Percentiles rank a stretch among this genome's conserved stretches.
Evolutionary conservation across 2,888 invertebrate genomes (phyloP).

Genomic region (Sphaerophoria taeniata): DNA sequence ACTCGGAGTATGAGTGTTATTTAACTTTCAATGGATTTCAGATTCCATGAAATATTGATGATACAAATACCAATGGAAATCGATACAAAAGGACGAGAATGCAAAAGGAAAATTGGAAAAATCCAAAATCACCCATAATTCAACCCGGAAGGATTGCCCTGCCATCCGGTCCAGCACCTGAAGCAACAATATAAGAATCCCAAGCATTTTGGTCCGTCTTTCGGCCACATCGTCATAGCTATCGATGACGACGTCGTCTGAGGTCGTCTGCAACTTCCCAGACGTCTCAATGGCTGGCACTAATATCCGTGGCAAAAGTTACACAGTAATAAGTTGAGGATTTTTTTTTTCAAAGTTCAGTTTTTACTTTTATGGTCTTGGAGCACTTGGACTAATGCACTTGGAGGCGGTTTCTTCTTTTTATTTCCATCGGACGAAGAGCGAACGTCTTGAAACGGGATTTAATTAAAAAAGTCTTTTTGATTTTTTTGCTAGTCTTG

Average conservation of each 20-base stretch:
- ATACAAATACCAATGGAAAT: slow-evolving; percentile 64
- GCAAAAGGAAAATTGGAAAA: slow-evolving; percentile 60
- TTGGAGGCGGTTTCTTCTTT: slow-evolving; percentile 36
- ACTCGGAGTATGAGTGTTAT: slow-evolving; percentile 31
- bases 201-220: slow-evolving; percentile 19
- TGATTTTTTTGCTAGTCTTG: slow-evolving; percentile 12
- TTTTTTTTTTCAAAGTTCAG: slow-evolving; percentile 10
- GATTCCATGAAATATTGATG: slow-evolving; percentile 70
- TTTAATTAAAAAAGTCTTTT: slow-evolving; percentile 67
- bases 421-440: slow-evolving; percentile 6
- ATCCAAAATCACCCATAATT: slow-evolving; percentile 69
- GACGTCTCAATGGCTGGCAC: slow-evolving; percentile 72
- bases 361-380: slow-evolving; percentile 40
- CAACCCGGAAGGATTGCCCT: slow-evolving; percentile 65
- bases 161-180: slow-evolving; percentile 71
- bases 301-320: slow-evolving; percentile 66
- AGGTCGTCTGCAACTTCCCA: slow-evolving; percentile 66
- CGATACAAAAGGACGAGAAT: slow-evolving; percentile 56
- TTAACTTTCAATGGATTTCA: slow-evolving; percentile 73
- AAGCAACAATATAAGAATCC: slow-evolving; percentile 21
- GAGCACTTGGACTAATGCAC: slow-evolving; percentile 64
- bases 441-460: slow-evolving; percentile 62
- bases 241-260: slow-evolving; percentile 6
- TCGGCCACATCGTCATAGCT: slow-evolving; percentile 4
- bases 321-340: slow-evolving; percentile 63